Conservation (phyloP, 2,797 vertebrate species). For the Erethizon dorsatum region DNA sequence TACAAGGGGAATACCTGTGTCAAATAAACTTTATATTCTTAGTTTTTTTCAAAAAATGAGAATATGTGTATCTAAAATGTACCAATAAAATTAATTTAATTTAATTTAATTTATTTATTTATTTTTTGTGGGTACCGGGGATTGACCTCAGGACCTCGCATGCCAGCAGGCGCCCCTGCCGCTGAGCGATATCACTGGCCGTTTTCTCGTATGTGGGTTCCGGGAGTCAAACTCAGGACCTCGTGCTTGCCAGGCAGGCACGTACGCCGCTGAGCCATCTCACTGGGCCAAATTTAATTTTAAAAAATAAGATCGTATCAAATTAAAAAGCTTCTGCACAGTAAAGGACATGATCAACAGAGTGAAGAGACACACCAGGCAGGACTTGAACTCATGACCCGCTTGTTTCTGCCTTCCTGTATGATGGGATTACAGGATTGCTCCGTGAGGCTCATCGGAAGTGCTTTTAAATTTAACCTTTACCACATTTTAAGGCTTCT, state of each 20-base stretch:
- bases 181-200: too few relatives aligned
- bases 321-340: background rate
- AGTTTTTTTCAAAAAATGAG: background rate
- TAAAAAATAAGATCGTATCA: background rate
- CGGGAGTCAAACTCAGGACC: too few relatives aligned
- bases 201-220: too few relatives aligned
- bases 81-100: background rate
- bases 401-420: background rate
- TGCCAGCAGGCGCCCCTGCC: too few relatives aligned
- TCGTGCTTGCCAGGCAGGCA: too few relatives aligned
- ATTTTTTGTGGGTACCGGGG: too few relatives aligned
- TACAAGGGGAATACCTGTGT: background rate
- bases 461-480: background rate
- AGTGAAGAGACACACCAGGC: background rate
- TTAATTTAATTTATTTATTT: too few relatives aligned
- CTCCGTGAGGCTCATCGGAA: background rate
- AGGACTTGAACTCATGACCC: background rate
- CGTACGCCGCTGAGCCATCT: too few relatives aligned
- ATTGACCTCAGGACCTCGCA: too few relatives aligned
- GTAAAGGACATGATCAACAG: background rate
- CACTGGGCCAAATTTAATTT: background rate
- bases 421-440: background rate
- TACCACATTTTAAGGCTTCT: background rate
- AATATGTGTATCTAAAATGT: background rate
- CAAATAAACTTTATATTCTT: background rate